Conservation (phyloP, 1,140 invertebrate species). For the Penaeus chinensis region DNA sequence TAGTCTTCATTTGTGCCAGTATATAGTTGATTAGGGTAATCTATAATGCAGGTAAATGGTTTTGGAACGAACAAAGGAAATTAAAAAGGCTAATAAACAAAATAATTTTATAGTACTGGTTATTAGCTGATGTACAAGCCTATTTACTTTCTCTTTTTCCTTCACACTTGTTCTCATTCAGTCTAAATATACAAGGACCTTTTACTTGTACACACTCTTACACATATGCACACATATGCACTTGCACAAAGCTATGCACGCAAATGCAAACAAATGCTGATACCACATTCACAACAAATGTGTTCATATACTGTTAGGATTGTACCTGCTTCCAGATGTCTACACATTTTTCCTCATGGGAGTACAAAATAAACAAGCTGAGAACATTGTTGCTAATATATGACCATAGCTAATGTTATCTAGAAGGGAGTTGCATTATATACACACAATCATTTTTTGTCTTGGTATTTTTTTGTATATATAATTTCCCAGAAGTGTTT, state of each 20-base stretch:
- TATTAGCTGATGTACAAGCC: neutral
- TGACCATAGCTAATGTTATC: too few relatives aligned
- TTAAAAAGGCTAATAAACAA: slow-evolving; percentile 3
- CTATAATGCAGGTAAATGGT: too few relatives aligned
- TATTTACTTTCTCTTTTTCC: neutral
- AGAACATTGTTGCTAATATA: too few relatives aligned
- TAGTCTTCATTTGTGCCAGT: too few relatives aligned
- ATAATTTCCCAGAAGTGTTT: neutral
- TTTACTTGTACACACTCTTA: too few relatives aligned
- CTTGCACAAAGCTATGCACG: neutral
- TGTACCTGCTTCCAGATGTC: too few relatives aligned
- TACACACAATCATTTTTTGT: too few relatives aligned
- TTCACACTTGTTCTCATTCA: neutral
- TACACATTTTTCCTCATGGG: too few relatives aligned
- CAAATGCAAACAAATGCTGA: neutral
- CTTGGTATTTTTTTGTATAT: neutral
- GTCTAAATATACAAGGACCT: neutral
- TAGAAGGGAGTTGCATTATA: too few relatives aligned
- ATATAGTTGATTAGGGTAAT: too few relatives aligned
- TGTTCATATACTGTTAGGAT: neutral
- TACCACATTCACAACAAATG: too few relatives aligned
- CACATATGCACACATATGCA: neutral
- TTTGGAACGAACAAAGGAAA: neutral
- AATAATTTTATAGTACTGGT: neutral
- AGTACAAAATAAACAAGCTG: too few relatives aligned